Evolutionary conservation across 2,113 vertebrate species (phyloP).

Genomic region (Ochotona princeps): DNA sequence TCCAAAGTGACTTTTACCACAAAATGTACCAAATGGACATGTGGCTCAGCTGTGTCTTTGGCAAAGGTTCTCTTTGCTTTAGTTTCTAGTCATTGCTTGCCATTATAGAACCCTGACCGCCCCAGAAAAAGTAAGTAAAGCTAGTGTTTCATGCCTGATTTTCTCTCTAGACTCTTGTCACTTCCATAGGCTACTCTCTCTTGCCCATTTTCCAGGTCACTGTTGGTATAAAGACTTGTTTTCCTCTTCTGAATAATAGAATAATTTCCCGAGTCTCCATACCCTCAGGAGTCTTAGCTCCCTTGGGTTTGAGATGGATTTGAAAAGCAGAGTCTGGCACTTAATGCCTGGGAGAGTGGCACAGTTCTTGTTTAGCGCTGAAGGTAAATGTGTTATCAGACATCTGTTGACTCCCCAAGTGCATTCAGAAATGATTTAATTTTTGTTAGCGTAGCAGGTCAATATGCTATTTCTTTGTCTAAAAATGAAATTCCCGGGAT

Average conservation of each 20-base stretch:
- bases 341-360: not conserved
- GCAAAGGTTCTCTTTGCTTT: not conserved
- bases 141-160: not conserved
- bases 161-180: conserved; percentile 13
- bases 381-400: conserved; percentile 32
- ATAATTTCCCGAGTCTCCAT: not conserved
- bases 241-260: not conserved
- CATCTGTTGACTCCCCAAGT: conserved; percentile 18
- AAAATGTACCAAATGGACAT: not conserved
- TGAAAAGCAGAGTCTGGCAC: conserved; percentile 21
- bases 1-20: conserved; percentile 25
- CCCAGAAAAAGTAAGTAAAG: conserved; percentile 10
- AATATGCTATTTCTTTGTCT: conserved; percentile 4
- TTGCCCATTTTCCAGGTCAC: not conserved
- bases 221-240: not conserved
- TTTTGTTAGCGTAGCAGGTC: conserved; percentile 43
- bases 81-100: conserved; percentile 21
- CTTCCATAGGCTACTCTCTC: not conserved
- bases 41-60: not conserved
- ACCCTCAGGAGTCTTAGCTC: not conserved
- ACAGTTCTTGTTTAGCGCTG: conserved; percentile 4
- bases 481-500: conserved; percentile 55
- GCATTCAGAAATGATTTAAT: conserved; percentile 45
- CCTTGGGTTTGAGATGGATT: conserved; percentile 24
- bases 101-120: not conserved